Evolutionary conservation across 1,140 invertebrate species (phyloP).

Genomic region (Lepidotrigona ventralis): DNA sequence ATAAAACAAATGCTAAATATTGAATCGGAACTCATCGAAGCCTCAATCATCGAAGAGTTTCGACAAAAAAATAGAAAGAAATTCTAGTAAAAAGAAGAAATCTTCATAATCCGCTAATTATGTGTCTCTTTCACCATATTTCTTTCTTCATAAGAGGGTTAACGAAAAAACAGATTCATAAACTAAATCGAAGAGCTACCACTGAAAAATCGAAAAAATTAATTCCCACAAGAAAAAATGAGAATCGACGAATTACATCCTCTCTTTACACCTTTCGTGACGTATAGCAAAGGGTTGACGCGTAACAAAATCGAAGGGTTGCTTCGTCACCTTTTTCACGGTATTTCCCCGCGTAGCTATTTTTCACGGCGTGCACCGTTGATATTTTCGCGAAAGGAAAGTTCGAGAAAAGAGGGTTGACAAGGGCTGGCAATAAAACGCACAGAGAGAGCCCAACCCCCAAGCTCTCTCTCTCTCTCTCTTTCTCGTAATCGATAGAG

Average conservation of each 20-base stretch:
- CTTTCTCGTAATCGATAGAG: constrained; percentile 16
- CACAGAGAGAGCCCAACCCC: not conserved
- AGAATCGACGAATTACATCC: not conserved
- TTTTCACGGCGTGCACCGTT: constrained; percentile 18
- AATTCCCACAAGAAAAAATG: not conserved
- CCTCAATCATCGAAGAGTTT: too few species aligned
- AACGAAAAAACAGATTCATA: too few species aligned
- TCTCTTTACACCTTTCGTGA: too few species aligned
- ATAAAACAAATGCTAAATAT: too few species aligned
- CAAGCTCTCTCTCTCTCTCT: not conserved
- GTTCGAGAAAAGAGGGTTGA: constrained; percentile 27
- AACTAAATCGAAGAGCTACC: too few species aligned
- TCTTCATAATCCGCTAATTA: too few species aligned
- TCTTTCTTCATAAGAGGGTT: too few species aligned
- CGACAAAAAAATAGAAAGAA: too few species aligned
- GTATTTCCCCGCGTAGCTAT: constrained; percentile 54
- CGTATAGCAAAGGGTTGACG: not conserved
- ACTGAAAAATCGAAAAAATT: not conserved
- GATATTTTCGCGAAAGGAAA: constrained; percentile 28
- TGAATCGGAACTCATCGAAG: too few species aligned
- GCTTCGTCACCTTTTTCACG: not conserved
- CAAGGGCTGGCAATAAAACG: constrained; percentile 10
- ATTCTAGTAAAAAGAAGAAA: too few species aligned
- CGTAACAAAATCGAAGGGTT: not conserved
- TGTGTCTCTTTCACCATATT: too few species aligned